Conservation (phyloP, 2,113 vertebrate species). For the Xenopus laevis region DNA sequence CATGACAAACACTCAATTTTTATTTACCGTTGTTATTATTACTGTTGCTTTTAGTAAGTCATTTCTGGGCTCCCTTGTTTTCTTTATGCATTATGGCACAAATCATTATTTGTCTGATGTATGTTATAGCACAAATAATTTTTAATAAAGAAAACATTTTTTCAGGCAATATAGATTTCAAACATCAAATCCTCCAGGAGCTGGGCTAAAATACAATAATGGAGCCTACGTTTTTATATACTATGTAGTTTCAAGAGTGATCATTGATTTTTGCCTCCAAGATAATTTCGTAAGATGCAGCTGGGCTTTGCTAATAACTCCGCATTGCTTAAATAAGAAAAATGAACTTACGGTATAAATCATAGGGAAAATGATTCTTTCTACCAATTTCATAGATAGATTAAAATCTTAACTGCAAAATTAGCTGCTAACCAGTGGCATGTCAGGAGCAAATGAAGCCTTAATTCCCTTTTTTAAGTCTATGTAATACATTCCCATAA, state of each 20-base stretch:
- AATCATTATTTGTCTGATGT: slow-evolving; percentile 40
- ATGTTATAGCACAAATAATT: slow-evolving; percentile 34
- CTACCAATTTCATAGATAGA: not conserved
- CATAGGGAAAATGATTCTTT: not conserved
- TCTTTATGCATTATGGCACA: slow-evolving; percentile 33
- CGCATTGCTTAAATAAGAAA: slow-evolving; percentile 9
- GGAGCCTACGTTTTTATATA: slow-evolving; percentile 25
- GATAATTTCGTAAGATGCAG: slow-evolving; percentile 52
- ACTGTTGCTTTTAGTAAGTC: slow-evolving; percentile 30
- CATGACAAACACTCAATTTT: slow-evolving; percentile 51
- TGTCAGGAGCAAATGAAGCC: not conserved
- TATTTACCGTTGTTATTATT: slow-evolving; percentile 61
- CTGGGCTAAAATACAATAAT: slow-evolving; percentile 36
- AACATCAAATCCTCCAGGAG: slow-evolving; percentile 31
- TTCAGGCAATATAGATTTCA: slow-evolving; percentile 44
- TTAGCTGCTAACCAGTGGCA: too few relatives aligned
- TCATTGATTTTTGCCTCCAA: slow-evolving; percentile 62
- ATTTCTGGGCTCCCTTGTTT: slow-evolving; percentile 17
- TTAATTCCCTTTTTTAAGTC: too few relatives aligned
- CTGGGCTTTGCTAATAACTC: slow-evolving; percentile 15
- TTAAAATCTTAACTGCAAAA: too few relatives aligned
- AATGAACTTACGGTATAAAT: slow-evolving; percentile 38
- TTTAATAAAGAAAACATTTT: slow-evolving; percentile 45
- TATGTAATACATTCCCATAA: too few relatives aligned
- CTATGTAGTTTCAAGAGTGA: slow-evolving; percentile 45